phyloP scores from a whole-genome alignment of 2,113 vertebrate species.

The Fregata magnificens region DNA sequence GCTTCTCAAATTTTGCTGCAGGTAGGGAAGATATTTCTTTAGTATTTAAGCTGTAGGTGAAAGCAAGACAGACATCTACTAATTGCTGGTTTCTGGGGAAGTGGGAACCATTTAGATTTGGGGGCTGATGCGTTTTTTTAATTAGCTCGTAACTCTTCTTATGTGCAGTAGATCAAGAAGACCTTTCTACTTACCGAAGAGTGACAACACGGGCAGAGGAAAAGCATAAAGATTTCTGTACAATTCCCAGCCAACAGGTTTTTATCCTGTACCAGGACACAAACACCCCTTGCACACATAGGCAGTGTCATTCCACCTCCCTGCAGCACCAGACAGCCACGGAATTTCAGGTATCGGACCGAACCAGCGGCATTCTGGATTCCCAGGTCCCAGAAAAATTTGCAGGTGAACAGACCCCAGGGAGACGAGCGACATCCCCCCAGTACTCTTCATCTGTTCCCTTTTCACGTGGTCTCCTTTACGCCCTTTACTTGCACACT shows the following conservation, averaged over 20 bases:
- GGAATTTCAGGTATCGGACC: accelerated
- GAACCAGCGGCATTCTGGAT: neutral
- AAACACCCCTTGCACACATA: accelerated
- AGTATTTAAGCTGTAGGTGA: neutral
- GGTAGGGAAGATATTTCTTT: neutral
- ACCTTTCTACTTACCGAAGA: neutral
- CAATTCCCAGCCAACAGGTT: neutral
- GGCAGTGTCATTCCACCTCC: accelerated
- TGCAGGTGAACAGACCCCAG: neutral
- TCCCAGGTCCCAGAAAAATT: neutral
- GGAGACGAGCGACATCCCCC: neutral
- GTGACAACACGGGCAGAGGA: neutral
- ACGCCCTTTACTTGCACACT: neutral
- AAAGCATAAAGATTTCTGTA: neutral
- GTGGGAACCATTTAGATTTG: neutral
- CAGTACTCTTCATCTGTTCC: neutral
- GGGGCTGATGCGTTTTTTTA: neutral
- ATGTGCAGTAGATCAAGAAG: neutral
- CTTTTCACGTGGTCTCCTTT: neutral
- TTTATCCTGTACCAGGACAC: neutral
- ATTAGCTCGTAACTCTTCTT: neutral
- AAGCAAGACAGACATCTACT: neutral
- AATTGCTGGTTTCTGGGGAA: neutral
- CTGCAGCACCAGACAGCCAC: neutral
- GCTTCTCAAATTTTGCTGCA: neutral